Base-by-base conservation (phyloP, 2,113 vertebrate species). In the Cairina moschata region DNA sequence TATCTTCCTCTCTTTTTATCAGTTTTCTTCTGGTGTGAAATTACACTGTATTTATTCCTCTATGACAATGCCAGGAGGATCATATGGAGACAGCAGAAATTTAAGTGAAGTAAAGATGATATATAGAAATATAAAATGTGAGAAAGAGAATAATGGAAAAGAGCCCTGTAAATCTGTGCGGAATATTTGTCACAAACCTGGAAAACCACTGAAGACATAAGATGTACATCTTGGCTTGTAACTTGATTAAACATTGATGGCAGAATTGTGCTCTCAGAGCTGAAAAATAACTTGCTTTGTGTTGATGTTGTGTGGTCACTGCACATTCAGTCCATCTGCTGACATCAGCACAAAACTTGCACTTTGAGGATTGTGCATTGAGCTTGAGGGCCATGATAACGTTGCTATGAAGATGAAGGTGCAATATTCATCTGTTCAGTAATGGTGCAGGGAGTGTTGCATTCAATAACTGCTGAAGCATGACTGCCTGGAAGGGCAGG, bases 11-110 rank as follows among this genome's bases (percentile, higher is more conserved):
- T 58, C 48, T 62, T 50, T 66, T 86, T 76, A 28, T 36, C 56
- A 75, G n/a, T 75, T 36, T 7, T 40, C 26, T 92, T 85, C 91
- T 91, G 23, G 21, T 83, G 90, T 66, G 13, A 89, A 82, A 95
- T 85, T 91, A 46, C 12, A 40, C 22, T 83, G 48, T n/a, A 46
- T 88, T 76, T 21, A 38, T 87, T 75, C 81, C 12, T 90, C 93
- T 81, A 62, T 80, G 65, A 87, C 65, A 92, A 90, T 29, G 56
- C 58, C 79, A 86, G 74, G 71, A 85, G 26, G 22, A 76, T 73
- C 44, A 25, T 76, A 72, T 48, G 81, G 14, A 86, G 75, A 93
- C 13, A 88, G 50, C 12, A 72, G 68, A 74, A 69, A 25, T 25
- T 76, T 82, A 68, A 54, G 26, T 78, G 52, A 90, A 96, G 90